phyloP scores from a whole-genome alignment of 1,140 invertebrate species.

The Apolygus lucorum region DNA sequence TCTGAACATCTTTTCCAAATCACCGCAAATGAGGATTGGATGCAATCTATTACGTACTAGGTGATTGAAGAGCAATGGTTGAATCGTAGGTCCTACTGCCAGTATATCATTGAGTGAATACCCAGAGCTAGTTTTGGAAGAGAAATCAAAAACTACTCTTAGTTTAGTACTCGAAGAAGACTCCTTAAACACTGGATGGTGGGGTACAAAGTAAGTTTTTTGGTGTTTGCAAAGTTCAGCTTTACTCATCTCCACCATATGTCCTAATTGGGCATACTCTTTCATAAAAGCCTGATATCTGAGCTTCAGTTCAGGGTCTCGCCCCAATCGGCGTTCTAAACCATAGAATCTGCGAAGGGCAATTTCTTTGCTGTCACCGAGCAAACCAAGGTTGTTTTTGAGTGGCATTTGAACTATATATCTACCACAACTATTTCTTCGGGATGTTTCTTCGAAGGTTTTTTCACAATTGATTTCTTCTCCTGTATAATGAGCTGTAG shows the following conservation, averaged over 20 bases:
- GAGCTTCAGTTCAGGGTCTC: not conserved
- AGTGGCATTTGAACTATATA: constrained; percentile 9
- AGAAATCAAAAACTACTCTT: constrained; percentile 28
- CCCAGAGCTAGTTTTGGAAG: constrained; percentile 19
- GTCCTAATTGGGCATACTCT: not conserved
- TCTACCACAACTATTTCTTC: not conserved
- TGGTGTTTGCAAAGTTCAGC: not conserved
- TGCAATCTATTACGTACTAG: constrained; percentile 27
- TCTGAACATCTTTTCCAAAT: constrained; percentile 28
- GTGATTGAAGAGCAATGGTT: constrained; percentile 25
- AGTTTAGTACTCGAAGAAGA: constrained; percentile 22
- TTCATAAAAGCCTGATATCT: not conserved
- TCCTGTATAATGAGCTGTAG: not conserved
- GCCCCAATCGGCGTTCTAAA: not conserved
- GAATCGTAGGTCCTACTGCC: constrained; percentile 33
- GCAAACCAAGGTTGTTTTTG: not conserved
- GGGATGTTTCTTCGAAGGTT: not conserved
- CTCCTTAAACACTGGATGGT: constrained; percentile 26
- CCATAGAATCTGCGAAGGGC: constrained; percentile 7
- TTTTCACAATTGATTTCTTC: constrained; percentile 1
- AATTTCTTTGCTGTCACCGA: not conserved
- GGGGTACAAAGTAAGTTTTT: constrained; percentile 20
- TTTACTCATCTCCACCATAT: constrained; percentile 1
- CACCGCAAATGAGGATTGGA: constrained; percentile 16
- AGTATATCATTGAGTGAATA: constrained; percentile 34